These are phyloP conservation scores for Cephonodes hylas DNA, from an alignment of 2,888 invertebrate genomes.

Conservation along the genomic window DNA sequence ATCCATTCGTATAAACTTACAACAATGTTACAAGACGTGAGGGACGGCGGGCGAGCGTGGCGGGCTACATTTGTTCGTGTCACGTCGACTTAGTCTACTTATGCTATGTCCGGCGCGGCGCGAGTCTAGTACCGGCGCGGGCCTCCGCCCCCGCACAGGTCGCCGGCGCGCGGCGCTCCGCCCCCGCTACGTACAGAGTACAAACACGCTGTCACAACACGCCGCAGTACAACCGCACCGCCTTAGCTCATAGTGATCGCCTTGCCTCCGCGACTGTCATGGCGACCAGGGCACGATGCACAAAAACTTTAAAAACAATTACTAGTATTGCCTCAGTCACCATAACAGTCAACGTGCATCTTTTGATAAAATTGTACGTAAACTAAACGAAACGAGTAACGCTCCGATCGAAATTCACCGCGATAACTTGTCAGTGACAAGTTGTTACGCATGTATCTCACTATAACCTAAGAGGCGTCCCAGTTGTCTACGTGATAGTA, in stretches of 20 bases:
- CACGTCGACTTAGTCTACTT: constrained; percentile 19
- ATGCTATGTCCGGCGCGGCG: constrained; percentile 8
- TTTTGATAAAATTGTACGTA: neutral
- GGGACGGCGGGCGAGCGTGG: constrained; percentile 18
- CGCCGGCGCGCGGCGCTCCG: constrained; percentile 61
- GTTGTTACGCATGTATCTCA: constrained; percentile 23
- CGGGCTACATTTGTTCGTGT: constrained; percentile 32
- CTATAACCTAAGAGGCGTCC: constrained; percentile 53
- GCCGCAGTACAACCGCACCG: constrained; percentile 29
- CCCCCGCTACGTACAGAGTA: constrained; percentile 53
- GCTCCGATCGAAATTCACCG: no score
- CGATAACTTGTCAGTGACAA: neutral
- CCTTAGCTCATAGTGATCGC: constrained; percentile 43
- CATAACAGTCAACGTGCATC: neutral
- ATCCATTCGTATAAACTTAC: constrained; percentile 40
- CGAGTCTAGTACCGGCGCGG: constrained; percentile 31
- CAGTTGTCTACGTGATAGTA: constrained; percentile 39
- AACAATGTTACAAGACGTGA: constrained; percentile 18
- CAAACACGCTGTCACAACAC: constrained; percentile 9
- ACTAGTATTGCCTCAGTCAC: neutral
- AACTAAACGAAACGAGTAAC: neutral
- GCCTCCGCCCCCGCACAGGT: constrained; percentile 55
- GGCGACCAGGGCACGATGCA: no score
- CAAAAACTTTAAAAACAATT: constrained; percentile 1
- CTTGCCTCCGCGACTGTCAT: constrained; percentile 14